A percentile compares a stretch with the other conserved stretches of the same genome.
Evolutionary conservation across 1,140 invertebrate species (phyloP).

Genomic region (Lanistes nyassanus): DNA sequence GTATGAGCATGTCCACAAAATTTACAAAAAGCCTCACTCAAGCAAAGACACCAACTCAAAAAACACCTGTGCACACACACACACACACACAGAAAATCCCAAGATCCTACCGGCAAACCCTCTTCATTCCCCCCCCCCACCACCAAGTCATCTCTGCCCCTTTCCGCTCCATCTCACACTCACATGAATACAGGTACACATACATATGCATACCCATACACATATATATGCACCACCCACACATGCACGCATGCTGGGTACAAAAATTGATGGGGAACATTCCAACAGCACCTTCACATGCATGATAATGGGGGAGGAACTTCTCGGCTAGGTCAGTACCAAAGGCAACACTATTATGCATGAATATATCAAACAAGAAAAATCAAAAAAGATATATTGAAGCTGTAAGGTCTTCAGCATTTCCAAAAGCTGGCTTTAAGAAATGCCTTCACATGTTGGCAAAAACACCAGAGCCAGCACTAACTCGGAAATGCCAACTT

Average conservation of each 20-base stretch:
- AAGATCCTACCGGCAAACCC: constrained; percentile 3
- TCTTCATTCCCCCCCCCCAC: background rate
- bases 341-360: too few species aligned
- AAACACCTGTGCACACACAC: too few species aligned
- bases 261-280: background rate
- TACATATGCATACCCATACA: constrained; percentile 2
- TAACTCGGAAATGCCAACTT: too few species aligned
- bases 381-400: background rate
- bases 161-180: constrained; percentile 4
- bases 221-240: constrained; percentile 4
- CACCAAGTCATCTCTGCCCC: background rate
- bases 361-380: background rate
- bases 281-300: too few species aligned
- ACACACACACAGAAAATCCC: too few species aligned
- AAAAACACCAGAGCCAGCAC: too few species aligned
- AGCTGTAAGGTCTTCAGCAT: too few species aligned
- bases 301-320: background rate
- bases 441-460: too few species aligned
- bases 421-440: too few species aligned
- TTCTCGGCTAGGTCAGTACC: background rate
- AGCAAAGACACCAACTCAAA: background rate
- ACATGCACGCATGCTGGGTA: background rate
- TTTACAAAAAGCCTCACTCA: too few species aligned
- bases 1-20: too few species aligned
- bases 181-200: constrained; percentile 8